These are phyloP conservation scores for Sitophilus oryzae DNA, from an alignment of 1,140 invertebrate genomes.

Conservation along the genomic window DNA sequence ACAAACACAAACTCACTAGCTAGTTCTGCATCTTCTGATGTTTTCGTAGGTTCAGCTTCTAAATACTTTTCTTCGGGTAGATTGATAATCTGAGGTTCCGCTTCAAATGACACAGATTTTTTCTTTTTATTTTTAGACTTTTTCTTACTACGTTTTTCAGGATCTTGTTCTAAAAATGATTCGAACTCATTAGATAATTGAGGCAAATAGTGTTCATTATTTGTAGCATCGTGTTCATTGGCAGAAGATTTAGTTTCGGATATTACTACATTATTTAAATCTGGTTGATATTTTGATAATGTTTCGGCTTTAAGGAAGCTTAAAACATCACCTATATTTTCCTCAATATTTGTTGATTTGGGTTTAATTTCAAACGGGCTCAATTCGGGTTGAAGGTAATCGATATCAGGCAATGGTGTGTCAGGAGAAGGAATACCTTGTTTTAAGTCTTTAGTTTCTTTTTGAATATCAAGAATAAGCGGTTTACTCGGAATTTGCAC, in stretches of 20 bases:
- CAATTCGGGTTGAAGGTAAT: conserved; percentile 11
- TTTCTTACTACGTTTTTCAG: conserved; percentile 16
- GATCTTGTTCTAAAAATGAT: conserved; percentile 10
- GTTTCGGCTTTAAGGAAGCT: conserved; percentile 15
- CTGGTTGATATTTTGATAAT: conserved; percentile 15
- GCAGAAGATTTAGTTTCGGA: conserved; percentile 1
- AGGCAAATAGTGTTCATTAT: too few species aligned
- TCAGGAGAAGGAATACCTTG: not conserved
- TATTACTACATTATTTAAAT: not conserved
- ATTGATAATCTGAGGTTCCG: conserved; percentile 32
- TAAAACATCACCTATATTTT: conserved; percentile 1
- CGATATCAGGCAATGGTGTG: conserved; percentile 19
- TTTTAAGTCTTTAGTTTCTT: not conserved
- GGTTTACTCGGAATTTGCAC: not conserved
- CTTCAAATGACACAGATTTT: conserved; percentile 38
- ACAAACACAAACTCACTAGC: conserved; percentile 32
- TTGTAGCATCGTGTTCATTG: conserved; percentile 4
- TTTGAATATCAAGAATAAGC: not conserved
- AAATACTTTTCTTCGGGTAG: conserved; percentile 17
- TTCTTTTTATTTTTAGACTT: conserved; percentile 29
- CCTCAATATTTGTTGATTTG: not conserved
- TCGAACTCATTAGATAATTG: too few species aligned
- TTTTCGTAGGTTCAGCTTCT: conserved; percentile 1
- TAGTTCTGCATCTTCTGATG: conserved; percentile 22
- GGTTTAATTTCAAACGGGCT: not conserved